Conservation (phyloP, 2,888 invertebrate species). For the Idaea dimidiata region DNA sequence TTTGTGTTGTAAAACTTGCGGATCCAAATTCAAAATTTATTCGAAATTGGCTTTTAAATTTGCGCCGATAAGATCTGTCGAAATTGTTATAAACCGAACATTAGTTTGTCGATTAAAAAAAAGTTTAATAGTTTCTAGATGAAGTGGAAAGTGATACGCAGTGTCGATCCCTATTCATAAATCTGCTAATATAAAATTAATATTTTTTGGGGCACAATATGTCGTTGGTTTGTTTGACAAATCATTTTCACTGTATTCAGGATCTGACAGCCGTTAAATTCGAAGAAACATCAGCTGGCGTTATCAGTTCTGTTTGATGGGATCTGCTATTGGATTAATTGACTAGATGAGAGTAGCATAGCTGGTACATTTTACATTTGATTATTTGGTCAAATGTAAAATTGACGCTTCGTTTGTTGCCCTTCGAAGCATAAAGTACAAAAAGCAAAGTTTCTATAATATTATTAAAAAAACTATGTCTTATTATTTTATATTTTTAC, state of each 20-base stretch:
- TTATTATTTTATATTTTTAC: too few relatives aligned
- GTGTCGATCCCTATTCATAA: slow-evolving; percentile 76
- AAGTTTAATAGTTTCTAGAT: slow-evolving; percentile 64
- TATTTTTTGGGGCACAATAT: slow-evolving; percentile 42
- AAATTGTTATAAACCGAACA: slow-evolving; percentile 15
- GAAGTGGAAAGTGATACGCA: slow-evolving; percentile 76
- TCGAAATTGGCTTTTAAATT: slow-evolving; percentile 31
- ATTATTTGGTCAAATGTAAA: too few relatives aligned
- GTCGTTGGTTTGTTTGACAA: slow-evolving; percentile 47
- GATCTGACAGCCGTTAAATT: slow-evolving; percentile 48
- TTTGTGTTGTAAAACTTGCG: background rate
- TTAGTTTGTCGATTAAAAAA: slow-evolving; percentile 36
- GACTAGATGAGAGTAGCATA: background rate
- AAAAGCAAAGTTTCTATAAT: too few relatives aligned
- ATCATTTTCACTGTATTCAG: slow-evolving; percentile 49
- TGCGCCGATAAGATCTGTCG: slow-evolving; percentile 7
- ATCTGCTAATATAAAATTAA: slow-evolving; percentile 74
- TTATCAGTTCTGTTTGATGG: background rate
- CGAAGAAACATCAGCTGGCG: slow-evolving; percentile 11
- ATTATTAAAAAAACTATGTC: too few relatives aligned
- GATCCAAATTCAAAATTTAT: background rate
- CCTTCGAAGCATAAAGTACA: too few relatives aligned
- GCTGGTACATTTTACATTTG: too few relatives aligned
- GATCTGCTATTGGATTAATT: background rate
- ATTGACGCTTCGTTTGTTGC: too few relatives aligned